Percentiles rank a stretch among this genome's conserved stretches.
Conservation (phyloP, 2,797 vertebrate species). For the Sternarchorhynchus goeldii region DNA sequence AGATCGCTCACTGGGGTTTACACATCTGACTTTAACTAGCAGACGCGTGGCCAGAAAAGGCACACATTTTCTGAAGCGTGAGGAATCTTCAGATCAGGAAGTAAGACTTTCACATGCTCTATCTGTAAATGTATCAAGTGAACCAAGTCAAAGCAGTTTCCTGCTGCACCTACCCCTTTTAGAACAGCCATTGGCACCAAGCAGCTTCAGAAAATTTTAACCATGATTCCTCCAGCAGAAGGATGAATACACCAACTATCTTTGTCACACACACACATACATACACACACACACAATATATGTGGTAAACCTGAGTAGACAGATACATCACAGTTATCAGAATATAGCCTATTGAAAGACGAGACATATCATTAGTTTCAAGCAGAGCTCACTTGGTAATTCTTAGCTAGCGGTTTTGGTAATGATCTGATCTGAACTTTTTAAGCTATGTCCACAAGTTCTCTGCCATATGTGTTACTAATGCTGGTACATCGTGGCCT, state of each 20-base stretch:
- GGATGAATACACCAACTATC: not conserved
- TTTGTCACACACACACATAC: not conserved
- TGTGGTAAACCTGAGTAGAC: not conserved
- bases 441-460: not conserved
- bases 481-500: not conserved
- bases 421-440: too few species aligned
- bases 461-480: too few species aligned
- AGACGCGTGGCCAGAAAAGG: too few species aligned
- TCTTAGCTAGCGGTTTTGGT: not conserved
- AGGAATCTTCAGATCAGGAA: too few species aligned
- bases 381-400: not conserved
- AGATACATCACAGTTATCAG: not conserved
- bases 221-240: not conserved
- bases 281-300: not conserved
- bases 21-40: not conserved
- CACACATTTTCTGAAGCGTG: too few species aligned
- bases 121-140: too few species aligned
- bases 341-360: too few species aligned
- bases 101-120: too few species aligned
- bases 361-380: not conserved
- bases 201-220: not conserved
- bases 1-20: not conserved
- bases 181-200: not conserved
- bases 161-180: not conserved
- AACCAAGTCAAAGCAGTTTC: too few species aligned